Conservation (phyloP, 1,140 invertebrate genomes). For the Probaryconus sp. region DNA sequence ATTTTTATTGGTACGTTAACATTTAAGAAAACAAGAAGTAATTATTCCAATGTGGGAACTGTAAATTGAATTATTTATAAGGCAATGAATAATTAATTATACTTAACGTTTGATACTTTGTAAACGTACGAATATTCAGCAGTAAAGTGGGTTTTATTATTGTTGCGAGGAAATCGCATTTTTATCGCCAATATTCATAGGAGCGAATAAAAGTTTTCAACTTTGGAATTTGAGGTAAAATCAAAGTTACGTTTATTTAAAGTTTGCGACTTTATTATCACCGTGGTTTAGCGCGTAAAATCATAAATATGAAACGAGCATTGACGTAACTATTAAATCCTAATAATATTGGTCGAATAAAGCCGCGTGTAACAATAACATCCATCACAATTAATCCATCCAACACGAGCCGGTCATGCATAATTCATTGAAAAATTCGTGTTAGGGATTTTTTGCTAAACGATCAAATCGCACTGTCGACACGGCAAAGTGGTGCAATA, state of each 20-base stretch:
- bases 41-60: too few relatives aligned
- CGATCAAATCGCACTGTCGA: constrained; percentile 15
- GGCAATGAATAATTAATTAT: too few relatives aligned
- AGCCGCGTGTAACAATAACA: constrained; percentile 38
- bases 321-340: too few relatives aligned
- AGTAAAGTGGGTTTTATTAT: too few relatives aligned
- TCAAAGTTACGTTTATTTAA: constrained; percentile 6
- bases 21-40: too few relatives aligned
- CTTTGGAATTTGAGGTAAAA: constrained; percentile 19
- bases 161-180: constrained; percentile 32
- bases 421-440: constrained; percentile 55
- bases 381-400: constrained; percentile 50
- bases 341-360: constrained; percentile 40
- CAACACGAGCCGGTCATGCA: constrained; percentile 49
- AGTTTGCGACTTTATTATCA: constrained; percentile 41
- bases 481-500: constrained; percentile 24
- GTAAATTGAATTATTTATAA: too few relatives aligned
- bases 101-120: too few relatives aligned
- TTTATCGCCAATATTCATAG: constrained; percentile 11
- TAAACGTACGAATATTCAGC: too few relatives aligned
- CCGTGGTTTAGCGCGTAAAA: too few relatives aligned
- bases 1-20: too few relatives aligned
- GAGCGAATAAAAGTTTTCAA: constrained; percentile 23
- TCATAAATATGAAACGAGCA: too few relatives aligned
- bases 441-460: constrained; percentile 32